Percentiles rank a stretch among this genome's conserved stretches.
These are phyloP conservation scores for Lagria hirta DNA, from an alignment of 2,888 invertebrate species.

Conservation along the genomic window DNA sequence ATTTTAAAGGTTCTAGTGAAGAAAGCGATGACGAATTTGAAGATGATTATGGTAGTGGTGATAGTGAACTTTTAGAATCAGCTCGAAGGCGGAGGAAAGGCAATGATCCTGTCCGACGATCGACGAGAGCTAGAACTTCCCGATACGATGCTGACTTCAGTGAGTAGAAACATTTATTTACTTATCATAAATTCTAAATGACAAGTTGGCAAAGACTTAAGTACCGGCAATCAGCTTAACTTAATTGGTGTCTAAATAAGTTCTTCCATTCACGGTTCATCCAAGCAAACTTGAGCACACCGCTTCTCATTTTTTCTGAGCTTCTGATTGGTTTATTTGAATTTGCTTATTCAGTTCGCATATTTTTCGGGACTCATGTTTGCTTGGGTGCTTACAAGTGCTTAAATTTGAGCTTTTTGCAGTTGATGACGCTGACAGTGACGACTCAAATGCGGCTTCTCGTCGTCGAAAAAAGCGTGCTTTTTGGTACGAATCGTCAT, in stretches of 20 bases:
- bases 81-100: conserved; percentile 53
- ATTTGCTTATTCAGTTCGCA: no score
- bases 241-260: neutral
- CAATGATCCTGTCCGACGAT: conserved; percentile 57
- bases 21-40: conserved; percentile 61
- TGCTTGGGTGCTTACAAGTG: no score
- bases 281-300: neutral
- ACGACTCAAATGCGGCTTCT: conserved; percentile 57
- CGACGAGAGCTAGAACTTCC: conserved; percentile 57
- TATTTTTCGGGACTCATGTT: no score
- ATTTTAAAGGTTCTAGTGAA: conserved; percentile 73
- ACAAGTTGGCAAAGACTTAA: no score
- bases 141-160: conserved; percentile 61
- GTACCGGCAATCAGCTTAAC: no score
- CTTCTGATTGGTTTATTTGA: no score
- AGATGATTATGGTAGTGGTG: conserved; percentile 60
- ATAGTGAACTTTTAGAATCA: conserved; percentile 57
- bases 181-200: conserved; percentile 1
- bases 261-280: neutral
- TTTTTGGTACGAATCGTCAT: conserved; percentile 62
- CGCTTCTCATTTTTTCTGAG: no score
- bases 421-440: conserved; percentile 55
- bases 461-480: conserved; percentile 61
- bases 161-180: conserved; percentile 35
- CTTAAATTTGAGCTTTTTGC: no score